A percentile compares a stretch with the other conserved stretches of the same genome.
phyloP scores from a whole-genome alignment of 2,888 invertebrate species.

The Pelosia muscerda region DNA sequence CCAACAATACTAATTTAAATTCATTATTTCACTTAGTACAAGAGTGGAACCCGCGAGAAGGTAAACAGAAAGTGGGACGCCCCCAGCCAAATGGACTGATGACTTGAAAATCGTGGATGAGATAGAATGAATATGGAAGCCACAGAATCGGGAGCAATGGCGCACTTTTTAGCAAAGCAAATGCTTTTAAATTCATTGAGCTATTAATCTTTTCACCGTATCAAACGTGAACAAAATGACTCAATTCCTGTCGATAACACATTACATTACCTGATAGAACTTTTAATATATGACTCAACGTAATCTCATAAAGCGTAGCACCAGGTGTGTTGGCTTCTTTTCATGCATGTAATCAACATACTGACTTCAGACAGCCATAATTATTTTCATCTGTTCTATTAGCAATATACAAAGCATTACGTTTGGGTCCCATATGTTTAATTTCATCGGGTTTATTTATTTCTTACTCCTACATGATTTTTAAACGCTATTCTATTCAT shows the following conservation, averaged over 20 bases:
- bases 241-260: background rate
- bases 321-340: slow-evolving; percentile 43
- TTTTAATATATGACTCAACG: slow-evolving; percentile 1
- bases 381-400: slow-evolving; percentile 18
- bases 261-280: background rate
- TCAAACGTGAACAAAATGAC: background rate
- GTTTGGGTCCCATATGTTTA: slow-evolving; percentile 1
- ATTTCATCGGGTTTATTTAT: background rate
- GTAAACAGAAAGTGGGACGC: too few relatives aligned
- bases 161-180: too few relatives aligned
- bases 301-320: slow-evolving; percentile 16
- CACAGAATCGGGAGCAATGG: too few relatives aligned
- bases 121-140: too few relatives aligned
- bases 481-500: background rate
- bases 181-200: too few relatives aligned
- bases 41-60: too few relatives aligned
- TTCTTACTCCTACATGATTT: background rate
- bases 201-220: too few relatives aligned
- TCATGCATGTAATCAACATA: slow-evolving; percentile 33
- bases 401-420: background rate
- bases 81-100: too few relatives aligned
- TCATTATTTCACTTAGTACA: too few relatives aligned
- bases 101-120: too few relatives aligned
- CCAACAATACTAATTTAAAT: too few relatives aligned
- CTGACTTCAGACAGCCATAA: slow-evolving; percentile 24